Evolutionary conservation across 2,797 vertebrate species (phyloP).

Genomic region (Numenius phaeopus): DNA sequence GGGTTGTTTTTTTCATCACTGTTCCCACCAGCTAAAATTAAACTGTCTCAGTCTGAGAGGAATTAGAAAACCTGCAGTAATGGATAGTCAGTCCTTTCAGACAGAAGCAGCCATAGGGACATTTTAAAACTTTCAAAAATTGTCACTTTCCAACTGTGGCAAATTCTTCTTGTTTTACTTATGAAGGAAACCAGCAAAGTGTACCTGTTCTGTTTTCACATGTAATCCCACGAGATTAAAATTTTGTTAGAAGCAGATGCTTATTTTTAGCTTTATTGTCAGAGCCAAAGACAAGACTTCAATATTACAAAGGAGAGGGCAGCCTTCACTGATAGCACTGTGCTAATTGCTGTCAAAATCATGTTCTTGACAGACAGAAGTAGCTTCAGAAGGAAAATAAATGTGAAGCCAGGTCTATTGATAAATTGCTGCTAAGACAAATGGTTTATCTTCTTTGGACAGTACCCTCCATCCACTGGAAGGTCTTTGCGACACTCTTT

Average conservation of each 20-base stretch:
- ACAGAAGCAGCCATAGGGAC: not conserved
- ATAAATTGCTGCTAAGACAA: not conserved
- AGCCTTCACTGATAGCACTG: not conserved
- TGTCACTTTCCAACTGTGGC: not conserved
- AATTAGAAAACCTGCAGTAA: constrained; percentile 34
- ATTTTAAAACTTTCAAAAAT: constrained; percentile 16
- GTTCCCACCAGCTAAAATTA: constrained; percentile 51
- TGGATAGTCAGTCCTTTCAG: constrained; percentile 23
- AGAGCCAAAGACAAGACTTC: not conserved
- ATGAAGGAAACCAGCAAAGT: not conserved
- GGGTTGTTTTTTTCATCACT: not conserved
- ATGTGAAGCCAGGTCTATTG: not conserved
- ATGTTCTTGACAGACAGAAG: not conserved
- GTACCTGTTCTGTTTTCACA: not conserved
- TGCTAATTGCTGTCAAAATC: constrained; percentile 51
- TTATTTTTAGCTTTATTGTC: constrained; percentile 23
- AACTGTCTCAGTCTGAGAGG: constrained; percentile 16
- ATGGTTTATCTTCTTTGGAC: not conserved
- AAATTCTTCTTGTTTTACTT: not conserved
- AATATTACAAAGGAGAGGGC: not conserved
- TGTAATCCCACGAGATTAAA: not conserved
- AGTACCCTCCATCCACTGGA: not conserved
- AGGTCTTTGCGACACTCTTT: not conserved
- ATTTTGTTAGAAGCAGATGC: not conserved
- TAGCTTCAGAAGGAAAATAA: constrained; percentile 2